A percentile compares a stretch with the other conserved stretches of the same genome.
These are phyloP conservation scores for Tenebrosternarchus preto DNA, from an alignment of 2,113 vertebrate species.

Conservation along the genomic window DNA sequence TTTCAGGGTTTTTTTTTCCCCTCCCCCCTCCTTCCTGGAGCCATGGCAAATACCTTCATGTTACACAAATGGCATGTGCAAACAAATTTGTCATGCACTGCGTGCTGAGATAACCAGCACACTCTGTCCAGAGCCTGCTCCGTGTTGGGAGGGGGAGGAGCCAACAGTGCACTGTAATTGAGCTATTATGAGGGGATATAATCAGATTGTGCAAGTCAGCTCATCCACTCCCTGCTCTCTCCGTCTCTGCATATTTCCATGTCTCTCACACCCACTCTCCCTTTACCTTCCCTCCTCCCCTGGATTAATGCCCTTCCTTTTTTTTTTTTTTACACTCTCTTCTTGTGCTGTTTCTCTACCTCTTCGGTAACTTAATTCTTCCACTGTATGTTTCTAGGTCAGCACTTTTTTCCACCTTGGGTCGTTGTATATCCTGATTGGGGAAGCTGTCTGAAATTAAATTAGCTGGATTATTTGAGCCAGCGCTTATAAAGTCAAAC, in stretches of 20 bases:
- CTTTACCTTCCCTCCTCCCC: neutral
- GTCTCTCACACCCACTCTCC: neutral
- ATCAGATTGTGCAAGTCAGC: constrained; percentile 45
- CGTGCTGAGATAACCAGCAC: neutral
- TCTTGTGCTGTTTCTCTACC: neutral
- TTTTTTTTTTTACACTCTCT: neutral
- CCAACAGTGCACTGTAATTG: neutral
- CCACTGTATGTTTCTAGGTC: neutral
- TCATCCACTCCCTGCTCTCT: constrained; percentile 36
- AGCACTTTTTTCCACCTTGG: neutral
- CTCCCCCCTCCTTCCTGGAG: too few relatives aligned
- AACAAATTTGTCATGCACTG: neutral
- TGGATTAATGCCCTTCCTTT: constrained; percentile 7
- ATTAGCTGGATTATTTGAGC: neutral
- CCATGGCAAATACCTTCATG: too few relatives aligned
- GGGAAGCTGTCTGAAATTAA: neutral
- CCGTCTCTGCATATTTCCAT: neutral
- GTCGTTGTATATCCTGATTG: neutral
- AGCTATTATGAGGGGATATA: constrained; percentile 15
- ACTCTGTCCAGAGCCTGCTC: neutral
- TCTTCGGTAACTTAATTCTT: neutral
- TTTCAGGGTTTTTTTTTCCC: too few relatives aligned
- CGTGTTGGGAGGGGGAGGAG: neutral
- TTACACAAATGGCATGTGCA: too few relatives aligned
- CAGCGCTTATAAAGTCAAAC: neutral